phyloP scores from a whole-genome alignment of 2,797 vertebrate species.

The Tarsius wallacei region DNA sequence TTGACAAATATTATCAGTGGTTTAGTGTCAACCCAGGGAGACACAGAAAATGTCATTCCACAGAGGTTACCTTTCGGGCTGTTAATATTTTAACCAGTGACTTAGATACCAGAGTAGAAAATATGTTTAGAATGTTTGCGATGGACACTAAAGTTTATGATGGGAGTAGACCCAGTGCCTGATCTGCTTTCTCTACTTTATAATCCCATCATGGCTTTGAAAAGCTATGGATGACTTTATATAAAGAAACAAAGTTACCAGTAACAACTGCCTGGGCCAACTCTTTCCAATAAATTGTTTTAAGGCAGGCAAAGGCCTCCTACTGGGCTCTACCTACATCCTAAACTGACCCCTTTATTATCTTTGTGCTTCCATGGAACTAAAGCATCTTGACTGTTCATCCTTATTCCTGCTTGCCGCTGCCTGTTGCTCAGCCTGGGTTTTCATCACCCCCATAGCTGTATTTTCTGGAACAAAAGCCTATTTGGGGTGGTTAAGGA shows the following conservation, averaged over 20 bases:
- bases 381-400: neutral
- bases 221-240: neutral
- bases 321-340: neutral
- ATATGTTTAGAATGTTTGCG: slow-evolving; percentile 9
- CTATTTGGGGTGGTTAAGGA: neutral
- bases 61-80: neutral
- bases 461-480: neutral
- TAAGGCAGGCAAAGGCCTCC: neutral
- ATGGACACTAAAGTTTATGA: neutral
- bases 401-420: neutral
- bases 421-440: neutral
- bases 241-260: neutral
- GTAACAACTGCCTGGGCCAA: neutral
- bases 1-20: slow-evolving; percentile 69
- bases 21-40: slow-evolving; percentile 44
- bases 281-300: neutral
- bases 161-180: neutral
- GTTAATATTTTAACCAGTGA: slow-evolving; percentile 57
- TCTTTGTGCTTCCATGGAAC: neutral
- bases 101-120: slow-evolving; percentile 52
- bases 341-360: neutral
- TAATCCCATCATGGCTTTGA: neutral
- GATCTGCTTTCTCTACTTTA: neutral
- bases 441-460: neutral
- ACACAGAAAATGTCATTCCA: slow-evolving; percentile 66